Evolutionary conservation across 2,797 vertebrate genomes (phyloP).

Genomic region (Microhierax caerulescens): DNA sequence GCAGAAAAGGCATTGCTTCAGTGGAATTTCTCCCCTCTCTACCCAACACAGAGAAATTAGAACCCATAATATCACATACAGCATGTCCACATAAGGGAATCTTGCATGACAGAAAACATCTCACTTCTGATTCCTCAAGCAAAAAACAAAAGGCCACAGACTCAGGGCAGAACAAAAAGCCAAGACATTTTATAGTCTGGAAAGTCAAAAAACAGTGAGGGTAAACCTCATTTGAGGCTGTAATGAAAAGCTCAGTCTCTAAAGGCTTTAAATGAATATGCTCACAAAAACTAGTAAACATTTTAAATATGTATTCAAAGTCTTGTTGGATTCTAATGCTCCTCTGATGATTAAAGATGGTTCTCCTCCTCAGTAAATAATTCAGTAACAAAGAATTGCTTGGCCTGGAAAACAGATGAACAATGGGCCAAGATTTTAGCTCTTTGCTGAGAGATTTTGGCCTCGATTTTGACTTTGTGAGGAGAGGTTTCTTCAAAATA

Average conservation of each 20-base stretch:
- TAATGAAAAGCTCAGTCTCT: neutral
- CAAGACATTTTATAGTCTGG: neutral
- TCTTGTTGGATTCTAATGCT: constrained; percentile 36
- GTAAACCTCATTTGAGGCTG: neutral
- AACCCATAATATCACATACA: neutral
- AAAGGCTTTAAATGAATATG: constrained; percentile 6
- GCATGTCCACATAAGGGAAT: neutral
- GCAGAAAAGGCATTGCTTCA: neutral
- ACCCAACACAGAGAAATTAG: neutral
- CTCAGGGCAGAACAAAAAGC: neutral
- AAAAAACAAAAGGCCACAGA: neutral
- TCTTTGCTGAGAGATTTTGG: neutral
- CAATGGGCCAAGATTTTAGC: neutral
- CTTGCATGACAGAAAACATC: neutral
- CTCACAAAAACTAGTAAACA: neutral
- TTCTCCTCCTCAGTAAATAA: constrained; percentile 23
- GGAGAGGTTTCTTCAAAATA: neutral
- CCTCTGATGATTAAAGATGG: constrained; percentile 23
- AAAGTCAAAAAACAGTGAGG: neutral
- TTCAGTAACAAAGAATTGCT: neutral
- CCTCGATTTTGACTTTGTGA: neutral
- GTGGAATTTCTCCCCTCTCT: neutral
- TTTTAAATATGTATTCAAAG: constrained; percentile 57
- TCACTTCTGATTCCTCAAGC: neutral
- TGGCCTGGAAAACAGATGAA: constrained; percentile 8